Base-by-base conservation (phyloP, 2,113 vertebrate species). In the Terrapene triunguis region DNA sequence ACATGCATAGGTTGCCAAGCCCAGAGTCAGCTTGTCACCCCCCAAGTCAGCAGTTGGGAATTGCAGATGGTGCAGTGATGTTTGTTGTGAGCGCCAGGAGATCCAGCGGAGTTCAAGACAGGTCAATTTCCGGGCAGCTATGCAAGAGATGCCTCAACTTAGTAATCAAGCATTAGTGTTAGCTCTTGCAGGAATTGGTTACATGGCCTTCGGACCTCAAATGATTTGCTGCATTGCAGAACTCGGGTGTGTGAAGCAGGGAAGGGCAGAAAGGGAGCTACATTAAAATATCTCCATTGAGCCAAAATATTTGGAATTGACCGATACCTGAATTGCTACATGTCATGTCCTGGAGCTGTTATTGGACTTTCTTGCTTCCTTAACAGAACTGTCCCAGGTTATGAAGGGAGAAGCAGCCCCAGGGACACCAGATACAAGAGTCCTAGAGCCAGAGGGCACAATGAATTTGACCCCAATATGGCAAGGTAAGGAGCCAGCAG, bases 341-440 rank as follows among this genome's bases (percentile, higher is more conserved):
- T 38, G 69, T 38, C 85, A 12, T 35, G 81, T 50, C 24, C 38
- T 0, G n/a, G 69, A 74, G 69, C 0, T 1, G 2, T 74, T 80
- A 93, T 22, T 76, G 57, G 59, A 80, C n/a, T 82, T 81, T 19
- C 87, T 80, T 90, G 80, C 76, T 74, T 55, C 76, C 76, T 25
- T 55, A 1, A n/a, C 96, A 97, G 97, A n/a, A 44, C 57, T 44
- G 38, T 53, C 83, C 48, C 6, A 0, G 94, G 89, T 29, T 90
- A 93, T 7, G 80, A 90, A 29, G 95, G 81, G 21, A 93, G 55
- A 78, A 89, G 96, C 92, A 97, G 96, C 89, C 94, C 95, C 3
- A 76, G 94, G 84, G 91, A 12, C 95, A 89, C 92, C 96, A 94
- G 96, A 94, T 94, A 85, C 0, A 62, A 92, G 47, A 35, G 86